phyloP scores from a whole-genome alignment of 2,888 invertebrate genomes.

The Dromius quadrimaculatus region DNA sequence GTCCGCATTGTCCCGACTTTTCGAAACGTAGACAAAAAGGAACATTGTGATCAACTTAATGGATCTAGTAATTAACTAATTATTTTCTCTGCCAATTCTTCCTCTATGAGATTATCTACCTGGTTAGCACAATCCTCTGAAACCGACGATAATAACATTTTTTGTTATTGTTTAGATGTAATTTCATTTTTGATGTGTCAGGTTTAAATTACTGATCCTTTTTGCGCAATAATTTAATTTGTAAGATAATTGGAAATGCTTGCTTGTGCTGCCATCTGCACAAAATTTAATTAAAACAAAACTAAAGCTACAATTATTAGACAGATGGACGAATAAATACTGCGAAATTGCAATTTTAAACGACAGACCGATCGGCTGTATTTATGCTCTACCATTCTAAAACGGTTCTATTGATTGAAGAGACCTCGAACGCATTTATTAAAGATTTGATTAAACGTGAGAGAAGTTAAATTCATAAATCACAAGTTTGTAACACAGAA shows the following conservation, averaged over 20 bases:
- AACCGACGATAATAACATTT: neutral
- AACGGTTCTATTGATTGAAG: too few species aligned
- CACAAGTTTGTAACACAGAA: too few species aligned
- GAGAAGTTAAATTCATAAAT: too few species aligned
- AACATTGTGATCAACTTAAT: constrained; percentile 48
- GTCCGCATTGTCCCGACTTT: constrained; percentile 38
- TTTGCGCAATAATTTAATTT: constrained; percentile 28
- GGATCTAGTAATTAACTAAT: constrained; percentile 51
- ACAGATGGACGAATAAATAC: constrained; percentile 23
- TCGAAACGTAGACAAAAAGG: constrained; percentile 41
- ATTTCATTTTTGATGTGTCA: constrained; percentile 32
- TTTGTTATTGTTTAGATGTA: constrained; percentile 17
- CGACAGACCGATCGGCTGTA: neutral
- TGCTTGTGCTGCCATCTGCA: constrained; percentile 16
- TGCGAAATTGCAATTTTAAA: neutral
- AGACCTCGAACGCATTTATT: too few species aligned
- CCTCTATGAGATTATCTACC: constrained; percentile 31
- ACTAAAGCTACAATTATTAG: constrained; percentile 30
- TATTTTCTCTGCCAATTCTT: constrained; percentile 48
- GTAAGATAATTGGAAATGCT: constrained; percentile 35
- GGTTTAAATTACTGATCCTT: constrained; percentile 3
- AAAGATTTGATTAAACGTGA: too few species aligned
- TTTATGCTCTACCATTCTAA: too few species aligned
- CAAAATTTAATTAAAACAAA: constrained; percentile 34
- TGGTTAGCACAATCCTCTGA: constrained; percentile 9